Conservation (phyloP, 2,797 vertebrate genomes). For the Buceros bicornis region DNA sequence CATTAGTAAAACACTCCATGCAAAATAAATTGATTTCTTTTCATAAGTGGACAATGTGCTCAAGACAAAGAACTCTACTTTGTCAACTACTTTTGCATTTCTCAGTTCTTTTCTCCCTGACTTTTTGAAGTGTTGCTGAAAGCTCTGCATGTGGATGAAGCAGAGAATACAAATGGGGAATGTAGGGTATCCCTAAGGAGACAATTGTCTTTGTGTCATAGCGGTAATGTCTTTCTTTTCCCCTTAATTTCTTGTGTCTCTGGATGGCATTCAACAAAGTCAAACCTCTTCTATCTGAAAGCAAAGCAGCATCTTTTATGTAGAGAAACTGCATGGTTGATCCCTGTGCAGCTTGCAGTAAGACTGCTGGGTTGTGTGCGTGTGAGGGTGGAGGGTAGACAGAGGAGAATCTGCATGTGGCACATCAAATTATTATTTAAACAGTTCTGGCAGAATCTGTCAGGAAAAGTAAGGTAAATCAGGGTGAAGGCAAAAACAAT, state of each 20-base stretch:
- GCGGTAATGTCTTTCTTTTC: not conserved
- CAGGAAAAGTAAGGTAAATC: conserved; percentile 39
- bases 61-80: not conserved
- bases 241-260: not conserved
- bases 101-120: not conserved
- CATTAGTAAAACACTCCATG: not conserved
- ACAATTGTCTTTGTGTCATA: not conserved
- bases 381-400: not conserved
- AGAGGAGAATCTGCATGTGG: conserved; percentile 26
- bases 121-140: not conserved
- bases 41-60: not conserved
- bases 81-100: not conserved
- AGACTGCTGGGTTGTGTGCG: not conserved
- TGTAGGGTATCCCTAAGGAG: not conserved
- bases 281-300: not conserved
- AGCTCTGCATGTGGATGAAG: not conserved
- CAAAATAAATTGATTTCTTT: not conserved
- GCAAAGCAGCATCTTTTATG: not conserved
- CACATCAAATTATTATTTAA: conserved; percentile 57
- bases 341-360: not conserved
- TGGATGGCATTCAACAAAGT: not conserved
- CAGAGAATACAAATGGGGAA: not conserved
- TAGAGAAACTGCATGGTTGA: not conserved
- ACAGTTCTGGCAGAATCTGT: conserved; percentile 53
- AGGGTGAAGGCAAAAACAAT: conserved; percentile 20